A percentile compares a stretch with the other conserved stretches of the same genome.
phyloP scores from a whole-genome alignment of 2,113 vertebrate genomes.

The Neodontobutis hainanensis region DNA sequence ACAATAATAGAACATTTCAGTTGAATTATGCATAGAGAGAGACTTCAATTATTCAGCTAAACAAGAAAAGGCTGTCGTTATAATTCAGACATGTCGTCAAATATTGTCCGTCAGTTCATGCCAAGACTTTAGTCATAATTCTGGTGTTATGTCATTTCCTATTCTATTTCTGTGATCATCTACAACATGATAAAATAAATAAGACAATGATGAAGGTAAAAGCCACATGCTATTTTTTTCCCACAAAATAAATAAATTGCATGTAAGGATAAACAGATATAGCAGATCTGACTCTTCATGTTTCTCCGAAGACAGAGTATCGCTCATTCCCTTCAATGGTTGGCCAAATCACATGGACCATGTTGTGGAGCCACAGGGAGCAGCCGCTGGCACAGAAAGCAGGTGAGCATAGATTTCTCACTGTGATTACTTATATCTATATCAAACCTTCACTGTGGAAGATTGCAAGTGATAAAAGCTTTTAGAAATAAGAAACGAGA shows the following conservation, averaged over 20 bases:
- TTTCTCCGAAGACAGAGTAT: no score
- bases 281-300: no score
- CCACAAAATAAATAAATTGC: neutral
- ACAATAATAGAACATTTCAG: conserved; percentile 42
- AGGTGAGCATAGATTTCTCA: conserved; percentile 45
- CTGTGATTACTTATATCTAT: conserved; percentile 33
- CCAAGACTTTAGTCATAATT: conserved; percentile 2
- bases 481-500: conserved; percentile 41
- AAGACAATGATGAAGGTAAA: neutral
- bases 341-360: conserved; percentile 29
- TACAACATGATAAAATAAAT: conserved; percentile 10
- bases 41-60: conserved; percentile 63
- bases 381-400: conserved; percentile 38
- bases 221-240: neutral
- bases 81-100: conserved; percentile 35
- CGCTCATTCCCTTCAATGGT: conserved; percentile 8
- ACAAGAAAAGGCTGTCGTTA: conserved; percentile 56
- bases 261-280: no score
- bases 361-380: conserved; percentile 23
- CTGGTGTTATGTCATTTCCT: neutral
- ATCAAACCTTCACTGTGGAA: conserved; percentile 40
- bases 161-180: no score
- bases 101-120: conserved; percentile 17
- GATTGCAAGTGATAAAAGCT: conserved; percentile 42
- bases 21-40: conserved; percentile 59